These are phyloP conservation scores for Caenorhabditis doughertyi DNA, from an alignment of 2,888 invertebrate species.

Conservation along the genomic window DNA sequence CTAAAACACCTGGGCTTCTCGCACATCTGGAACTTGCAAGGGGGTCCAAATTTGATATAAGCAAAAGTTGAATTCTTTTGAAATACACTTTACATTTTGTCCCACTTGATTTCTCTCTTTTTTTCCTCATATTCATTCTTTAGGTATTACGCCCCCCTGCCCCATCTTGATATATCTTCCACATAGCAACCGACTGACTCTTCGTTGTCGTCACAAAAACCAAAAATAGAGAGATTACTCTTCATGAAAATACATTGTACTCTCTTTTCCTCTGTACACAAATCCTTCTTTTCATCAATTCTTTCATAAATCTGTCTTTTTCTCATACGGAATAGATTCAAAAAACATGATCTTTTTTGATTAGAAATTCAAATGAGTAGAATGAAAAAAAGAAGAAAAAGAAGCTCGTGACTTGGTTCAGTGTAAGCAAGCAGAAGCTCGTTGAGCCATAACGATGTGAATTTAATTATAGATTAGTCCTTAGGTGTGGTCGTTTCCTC, in stretches of 20 bases:
- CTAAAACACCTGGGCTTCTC: too few relatives aligned
- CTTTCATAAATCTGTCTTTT: too few relatives aligned
- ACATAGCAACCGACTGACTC: background rate
- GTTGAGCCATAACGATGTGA: constrained; percentile 6
- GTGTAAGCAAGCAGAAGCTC: background rate
- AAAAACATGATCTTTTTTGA: too few relatives aligned
- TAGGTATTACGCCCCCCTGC: background rate
- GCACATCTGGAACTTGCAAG: too few relatives aligned
- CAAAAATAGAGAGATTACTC: constrained; percentile 1
- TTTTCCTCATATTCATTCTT: background rate
- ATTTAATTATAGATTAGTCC: constrained; percentile 31
- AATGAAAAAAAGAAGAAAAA: background rate
- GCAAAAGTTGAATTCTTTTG: too few relatives aligned
- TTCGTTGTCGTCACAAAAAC: background rate
- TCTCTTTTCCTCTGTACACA: background rate
- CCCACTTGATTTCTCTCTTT: background rate
- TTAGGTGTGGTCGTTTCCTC: constrained; percentile 30
- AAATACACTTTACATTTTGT: too few relatives aligned
- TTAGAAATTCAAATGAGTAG: background rate
- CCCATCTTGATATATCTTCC: background rate
- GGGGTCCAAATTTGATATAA: too few relatives aligned
- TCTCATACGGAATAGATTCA: too few relatives aligned
- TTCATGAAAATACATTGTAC: constrained; percentile 18
- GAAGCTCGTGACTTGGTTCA: background rate
- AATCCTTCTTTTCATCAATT: too few relatives aligned